A percentile compares a stretch with the other conserved stretches of the same genome.
These are phyloP conservation scores for Chaetodon auriga DNA, from an alignment of 2,113 vertebrate genomes.

Conservation along the genomic window DNA sequence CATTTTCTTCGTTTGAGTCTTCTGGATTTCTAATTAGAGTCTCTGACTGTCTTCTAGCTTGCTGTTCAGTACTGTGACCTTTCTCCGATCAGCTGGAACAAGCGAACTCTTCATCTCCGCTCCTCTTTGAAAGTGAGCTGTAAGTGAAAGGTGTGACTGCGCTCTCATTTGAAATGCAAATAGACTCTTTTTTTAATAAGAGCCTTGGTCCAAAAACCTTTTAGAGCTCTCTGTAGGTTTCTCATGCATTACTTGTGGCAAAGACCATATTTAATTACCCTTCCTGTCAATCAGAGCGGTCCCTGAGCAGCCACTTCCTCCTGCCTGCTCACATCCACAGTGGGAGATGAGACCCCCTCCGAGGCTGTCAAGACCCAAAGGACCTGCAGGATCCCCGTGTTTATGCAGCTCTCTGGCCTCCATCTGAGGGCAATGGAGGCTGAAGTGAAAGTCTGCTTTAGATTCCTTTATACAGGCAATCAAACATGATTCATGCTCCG, in stretches of 20 bases:
- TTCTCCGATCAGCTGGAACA: background rate
- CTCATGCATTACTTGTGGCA: conserved; percentile 45
- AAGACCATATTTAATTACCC: conserved; percentile 68
- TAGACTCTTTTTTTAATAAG: background rate
- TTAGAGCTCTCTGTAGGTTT: conserved; percentile 35
- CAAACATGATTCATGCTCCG: conserved; percentile 38
- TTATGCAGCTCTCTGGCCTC: conserved; percentile 46
- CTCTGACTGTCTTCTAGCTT: background rate
- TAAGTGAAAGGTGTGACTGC: conserved; percentile 19
- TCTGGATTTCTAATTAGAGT: background rate
- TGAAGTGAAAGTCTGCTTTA: conserved; percentile 1
- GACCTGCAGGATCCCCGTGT: conserved; percentile 47
- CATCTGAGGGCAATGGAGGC: conserved; percentile 51
- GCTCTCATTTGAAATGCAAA: conserved; percentile 41
- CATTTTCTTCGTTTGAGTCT: background rate
- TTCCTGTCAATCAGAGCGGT: conserved; percentile 55
- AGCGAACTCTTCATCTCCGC: background rate
- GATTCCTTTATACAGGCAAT: conserved; percentile 34
- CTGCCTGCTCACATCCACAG: conserved; percentile 32
- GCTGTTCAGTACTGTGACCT: background rate
- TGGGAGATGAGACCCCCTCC: conserved; percentile 18
- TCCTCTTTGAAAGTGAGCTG: background rate
- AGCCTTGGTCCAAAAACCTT: conserved; percentile 18
- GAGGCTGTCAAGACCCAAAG: conserved; percentile 23
- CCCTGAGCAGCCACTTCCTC: conserved; percentile 15